Base-by-base conservation (phyloP, 2,797 vertebrate genomes). In the Simalia tracyae region DNA sequence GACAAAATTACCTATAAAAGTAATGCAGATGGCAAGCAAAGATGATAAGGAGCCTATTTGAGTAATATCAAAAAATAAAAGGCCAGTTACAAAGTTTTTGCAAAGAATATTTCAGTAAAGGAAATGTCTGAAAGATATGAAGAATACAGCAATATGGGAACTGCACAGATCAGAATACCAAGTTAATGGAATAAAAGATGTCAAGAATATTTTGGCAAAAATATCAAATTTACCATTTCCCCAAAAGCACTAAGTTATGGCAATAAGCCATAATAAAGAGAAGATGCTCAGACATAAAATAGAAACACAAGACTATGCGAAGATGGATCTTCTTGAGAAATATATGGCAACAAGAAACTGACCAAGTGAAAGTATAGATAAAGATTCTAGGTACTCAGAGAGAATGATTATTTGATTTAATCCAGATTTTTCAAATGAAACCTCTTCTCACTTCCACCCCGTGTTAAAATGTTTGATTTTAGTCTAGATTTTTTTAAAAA, bases 241-340 rank as follows among this genome's bases (percentile, higher is more conserved):
- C 89, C 42, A 76, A 57, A 84, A 92, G 93, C 42, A 93, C 56
- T 92, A 91, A 31, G 81, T 76, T 88, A 92, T 92, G 90, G 89
- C 86, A 88, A 46, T 54, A 84, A 64, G 66, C 50, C 50, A 94
- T 91, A 36, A 84, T 90, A 91, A 94, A 93, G 46, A 36, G 42
- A 92, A 91, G 91, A 42, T 89, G 72, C 50, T 94, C 26, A 93
- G 90, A 42, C 22, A 93, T 90, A 91, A 93, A 94, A 92, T 92
- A 92, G 54, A 6, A 0, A 19, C 95, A 89, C 89, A 94, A 95
- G 91, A 92, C 60, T 76, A 93, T 57, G 85, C n/a, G 84, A 94
- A 93, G 91, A 94, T 90, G 81, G 94, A 24, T 88, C 89, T 66
- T 91, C 42, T 92, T 72, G 12, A 31, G 91, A 96, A 95, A 93